A percentile compares a stretch with the other conserved stretches of the same genome.
Conservation (phyloP, 1,140 invertebrate genomes). For the Leptoteleia sp. region DNA sequence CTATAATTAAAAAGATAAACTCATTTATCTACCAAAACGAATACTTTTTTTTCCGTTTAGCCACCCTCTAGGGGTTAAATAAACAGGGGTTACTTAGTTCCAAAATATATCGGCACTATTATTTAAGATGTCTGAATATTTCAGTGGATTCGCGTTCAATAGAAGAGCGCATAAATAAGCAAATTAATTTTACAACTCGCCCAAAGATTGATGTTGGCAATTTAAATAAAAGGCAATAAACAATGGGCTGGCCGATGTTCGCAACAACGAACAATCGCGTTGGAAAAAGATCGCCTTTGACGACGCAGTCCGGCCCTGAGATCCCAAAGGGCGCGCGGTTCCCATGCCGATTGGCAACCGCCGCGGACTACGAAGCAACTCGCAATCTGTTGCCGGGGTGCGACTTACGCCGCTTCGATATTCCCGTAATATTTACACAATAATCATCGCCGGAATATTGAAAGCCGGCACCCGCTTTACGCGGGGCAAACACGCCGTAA, state of each 20-base stretch:
- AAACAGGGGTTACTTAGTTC: no score
- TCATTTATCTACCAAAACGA: no score
- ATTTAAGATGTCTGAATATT: no score
- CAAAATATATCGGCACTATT: no score
- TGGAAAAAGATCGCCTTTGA: constrained; percentile 41
- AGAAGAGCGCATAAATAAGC: no score
- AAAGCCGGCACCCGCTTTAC: constrained; percentile 27
- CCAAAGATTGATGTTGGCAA: no score
- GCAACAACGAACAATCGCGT: constrained; percentile 32
- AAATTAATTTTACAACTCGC: no score
- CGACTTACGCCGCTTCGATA: constrained; percentile 22
- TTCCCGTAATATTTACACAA: constrained; percentile 12
- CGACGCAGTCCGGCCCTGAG: constrained; percentile 32
- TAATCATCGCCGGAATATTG: constrained; percentile 27
- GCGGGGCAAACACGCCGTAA: constrained; percentile 8
- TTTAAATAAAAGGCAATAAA: no score
- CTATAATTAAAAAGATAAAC: no score
- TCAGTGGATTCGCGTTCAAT: no score
- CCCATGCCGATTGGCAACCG: constrained; percentile 40
- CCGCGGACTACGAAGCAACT: constrained; percentile 18
- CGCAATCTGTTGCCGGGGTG: constrained; percentile 30
- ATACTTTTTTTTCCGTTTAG: no score
- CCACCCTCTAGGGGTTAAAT: no score
- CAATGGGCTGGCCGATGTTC: constrained; percentile 26
- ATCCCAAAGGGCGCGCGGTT: constrained; percentile 58